Evolutionary conservation across 2,113 vertebrate species (phyloP).

Genomic region (Mastomys coucha): DNA sequence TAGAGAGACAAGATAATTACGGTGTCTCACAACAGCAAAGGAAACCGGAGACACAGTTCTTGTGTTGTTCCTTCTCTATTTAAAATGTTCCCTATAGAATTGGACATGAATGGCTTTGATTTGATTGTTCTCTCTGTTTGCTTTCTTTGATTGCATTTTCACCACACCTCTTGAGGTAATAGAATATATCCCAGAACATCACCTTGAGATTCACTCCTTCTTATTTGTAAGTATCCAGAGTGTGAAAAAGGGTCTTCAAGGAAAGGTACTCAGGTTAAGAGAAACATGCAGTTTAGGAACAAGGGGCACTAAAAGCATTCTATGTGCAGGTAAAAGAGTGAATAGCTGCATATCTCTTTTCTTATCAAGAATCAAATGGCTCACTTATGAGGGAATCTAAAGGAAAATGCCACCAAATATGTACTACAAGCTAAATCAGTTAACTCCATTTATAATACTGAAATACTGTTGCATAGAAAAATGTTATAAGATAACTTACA

Average conservation of each 20-base stretch:
- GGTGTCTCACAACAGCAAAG: neutral
- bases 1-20: neutral
- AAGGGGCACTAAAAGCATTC: neutral
- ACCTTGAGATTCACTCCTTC: neutral
- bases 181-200: neutral
- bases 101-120: neutral
- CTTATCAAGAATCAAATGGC: slow-evolving; percentile 13
- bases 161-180: neutral
- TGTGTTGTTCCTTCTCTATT: slow-evolving; percentile 1
- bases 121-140: neutral
- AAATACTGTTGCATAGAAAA: neutral
- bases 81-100: neutral
- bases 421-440: slow-evolving; percentile 31
- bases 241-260: neutral
- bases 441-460: slow-evolving; percentile 9
- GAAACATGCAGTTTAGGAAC: neutral
- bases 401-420: neutral
- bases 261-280: neutral
- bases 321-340: neutral
- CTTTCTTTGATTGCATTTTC: slow-evolving; percentile 22
- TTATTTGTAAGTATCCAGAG: neutral
- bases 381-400: slow-evolving; percentile 26
- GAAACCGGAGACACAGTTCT: neutral
- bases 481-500: neutral
- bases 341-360: neutral